Base-by-base conservation (phyloP, 2,888 invertebrate species). In the Caenorhabditis imperialis region DNA sequence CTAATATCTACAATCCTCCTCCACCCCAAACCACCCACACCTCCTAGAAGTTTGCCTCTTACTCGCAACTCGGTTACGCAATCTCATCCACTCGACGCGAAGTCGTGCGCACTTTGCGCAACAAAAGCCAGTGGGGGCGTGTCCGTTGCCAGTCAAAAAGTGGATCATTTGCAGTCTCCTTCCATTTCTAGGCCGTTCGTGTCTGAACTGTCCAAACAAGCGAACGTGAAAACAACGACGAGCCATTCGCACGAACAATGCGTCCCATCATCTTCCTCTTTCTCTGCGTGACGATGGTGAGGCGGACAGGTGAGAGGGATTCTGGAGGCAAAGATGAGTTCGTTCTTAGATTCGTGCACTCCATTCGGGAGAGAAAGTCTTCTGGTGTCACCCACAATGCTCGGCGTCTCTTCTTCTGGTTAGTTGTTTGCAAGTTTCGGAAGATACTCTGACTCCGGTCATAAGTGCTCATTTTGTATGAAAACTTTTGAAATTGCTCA, bases 301-400 rank as follows among this genome's bases (percentile, higher is more conserved):
- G 16, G 4, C 35, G 27, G 33, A 35, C 45, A 25, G 65, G 65
- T 57, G 44, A 37, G 45, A 7, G 25, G 23, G 47, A 1, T n/a
- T 35, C 2, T 50, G n/a, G 12, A 8, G 35, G 47, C 3, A 10
- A 33, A 45, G 14, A 1, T 12, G 7, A 35, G 25, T 5, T 22
- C 23, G 22, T 2, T 48, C 57, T 10, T 60, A 75, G 75, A 71
- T 16, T 50, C 60, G n/a, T 78, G 78, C 47, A 74, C 72, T 30
- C 78, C 78, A 7, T 78, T 78, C 30, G 73, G 70, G 6, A 60
- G 65, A 27, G 78, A 78, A 37, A 75, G 65, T 51, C 33, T 75
- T 3, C 35, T 62, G 18, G 60, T 72, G 20, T 61, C 61, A n/a
- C 72, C 69, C 5, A 62, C 75, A 18, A 78, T 72, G 61, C 48